Evolutionary conservation across 2,888 invertebrate species (phyloP).

Genomic region (Megalurothrips usitatus): DNA sequence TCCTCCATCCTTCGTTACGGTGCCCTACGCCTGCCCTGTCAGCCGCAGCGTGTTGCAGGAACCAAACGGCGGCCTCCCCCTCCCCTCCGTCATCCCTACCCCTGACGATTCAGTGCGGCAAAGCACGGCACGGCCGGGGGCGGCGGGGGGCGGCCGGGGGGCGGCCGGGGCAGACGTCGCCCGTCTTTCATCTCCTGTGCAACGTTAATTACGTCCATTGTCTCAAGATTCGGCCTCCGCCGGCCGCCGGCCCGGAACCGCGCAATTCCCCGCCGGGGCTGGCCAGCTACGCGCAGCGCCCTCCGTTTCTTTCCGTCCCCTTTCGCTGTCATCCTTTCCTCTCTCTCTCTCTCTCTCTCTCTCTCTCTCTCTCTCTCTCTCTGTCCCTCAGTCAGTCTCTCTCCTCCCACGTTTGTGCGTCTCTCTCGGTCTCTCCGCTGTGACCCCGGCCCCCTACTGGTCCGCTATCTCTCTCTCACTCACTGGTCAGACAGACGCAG

Average conservation of each 20-base stretch:
- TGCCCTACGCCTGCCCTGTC: constrained; percentile 22
- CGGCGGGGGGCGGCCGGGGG: too few species aligned
- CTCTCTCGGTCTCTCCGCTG: neutral
- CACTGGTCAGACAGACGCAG: constrained; percentile 23
- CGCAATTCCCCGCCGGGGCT: too few species aligned
- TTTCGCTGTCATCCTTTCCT: too few species aligned
- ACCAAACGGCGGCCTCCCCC: neutral
- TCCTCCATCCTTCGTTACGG: neutral
- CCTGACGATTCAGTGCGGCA: constrained; percentile 34
- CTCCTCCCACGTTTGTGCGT: neutral
- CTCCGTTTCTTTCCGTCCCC: too few species aligned
- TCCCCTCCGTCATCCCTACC: constrained; percentile 9
- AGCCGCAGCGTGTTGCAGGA: constrained; percentile 27
- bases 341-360: too few species aligned
- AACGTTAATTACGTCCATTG: constrained; percentile 26
- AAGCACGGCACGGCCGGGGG: neutral
- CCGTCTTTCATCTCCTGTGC: constrained; percentile 21
- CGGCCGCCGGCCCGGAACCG: too few species aligned
- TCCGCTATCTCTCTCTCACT: neutral
- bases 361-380: too few species aligned
- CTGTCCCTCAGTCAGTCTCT: too few species aligned
- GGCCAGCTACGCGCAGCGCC: too few species aligned
- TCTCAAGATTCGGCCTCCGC: constrained; percentile 16
- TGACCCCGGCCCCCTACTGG: neutral
- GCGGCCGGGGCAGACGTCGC: neutral